Evolutionary conservation across 2,113 vertebrate genomes (phyloP).

Genomic region (Tonatia bakeri): DNA sequence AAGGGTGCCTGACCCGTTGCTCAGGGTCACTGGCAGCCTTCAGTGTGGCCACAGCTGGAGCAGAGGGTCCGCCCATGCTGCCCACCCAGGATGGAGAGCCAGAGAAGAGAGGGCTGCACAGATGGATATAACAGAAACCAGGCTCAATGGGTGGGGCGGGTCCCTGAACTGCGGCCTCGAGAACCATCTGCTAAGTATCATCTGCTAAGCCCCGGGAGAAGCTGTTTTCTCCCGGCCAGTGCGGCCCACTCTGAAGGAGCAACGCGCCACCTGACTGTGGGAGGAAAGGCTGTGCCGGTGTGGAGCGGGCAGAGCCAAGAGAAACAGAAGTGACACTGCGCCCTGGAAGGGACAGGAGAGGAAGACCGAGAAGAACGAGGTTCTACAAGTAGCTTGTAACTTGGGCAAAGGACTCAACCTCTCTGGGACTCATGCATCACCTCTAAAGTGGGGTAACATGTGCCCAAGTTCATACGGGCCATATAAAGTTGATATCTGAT

Average conservation of each 20-base stretch:
- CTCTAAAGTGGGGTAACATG: background rate
- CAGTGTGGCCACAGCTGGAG: background rate
- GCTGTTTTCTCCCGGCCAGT: background rate
- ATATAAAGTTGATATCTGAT: background rate
- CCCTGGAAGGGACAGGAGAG: background rate
- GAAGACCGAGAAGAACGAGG: background rate
- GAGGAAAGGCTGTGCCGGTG: too few relatives aligned
- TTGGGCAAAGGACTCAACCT: background rate
- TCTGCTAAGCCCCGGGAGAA: background rate
- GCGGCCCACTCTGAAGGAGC: background rate
- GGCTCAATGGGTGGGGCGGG: background rate
- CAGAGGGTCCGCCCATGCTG: accelerated
- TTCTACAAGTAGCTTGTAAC: background rate
- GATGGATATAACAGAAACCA: background rate
- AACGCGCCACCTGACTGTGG: background rate
- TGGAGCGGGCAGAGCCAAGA: background rate
- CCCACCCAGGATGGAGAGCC: background rate
- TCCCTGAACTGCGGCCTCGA: too few relatives aligned
- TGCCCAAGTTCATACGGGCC: background rate
- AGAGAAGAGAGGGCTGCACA: background rate
- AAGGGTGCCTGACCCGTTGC: background rate
- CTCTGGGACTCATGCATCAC: background rate
- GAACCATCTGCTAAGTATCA: background rate
- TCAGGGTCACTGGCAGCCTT: too few relatives aligned
- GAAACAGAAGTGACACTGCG: background rate